phyloP scores from a whole-genome alignment of 2,797 vertebrate species.

The Rhincodon typus region DNA sequence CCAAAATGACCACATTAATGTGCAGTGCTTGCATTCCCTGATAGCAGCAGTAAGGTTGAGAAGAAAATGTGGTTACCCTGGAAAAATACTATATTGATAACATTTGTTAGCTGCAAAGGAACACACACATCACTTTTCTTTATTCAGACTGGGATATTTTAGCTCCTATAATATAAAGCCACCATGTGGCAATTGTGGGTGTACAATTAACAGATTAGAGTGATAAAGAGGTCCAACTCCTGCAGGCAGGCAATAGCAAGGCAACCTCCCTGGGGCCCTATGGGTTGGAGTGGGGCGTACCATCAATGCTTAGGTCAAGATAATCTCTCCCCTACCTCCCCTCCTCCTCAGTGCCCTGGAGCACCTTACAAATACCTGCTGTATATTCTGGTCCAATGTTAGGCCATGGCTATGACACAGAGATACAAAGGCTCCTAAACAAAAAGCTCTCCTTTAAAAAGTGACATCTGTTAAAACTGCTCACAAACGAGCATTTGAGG shows the following conservation, averaged over 20 bases:
- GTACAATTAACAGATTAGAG: constrained; percentile 89
- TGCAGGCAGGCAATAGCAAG: constrained; percentile 58
- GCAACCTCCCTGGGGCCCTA: constrained; percentile 57
- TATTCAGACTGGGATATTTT: constrained; percentile 69
- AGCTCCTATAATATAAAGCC: constrained; percentile 76
- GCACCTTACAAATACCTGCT: constrained; percentile 78
- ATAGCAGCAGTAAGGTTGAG: neutral
- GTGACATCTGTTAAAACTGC: constrained; percentile 79
- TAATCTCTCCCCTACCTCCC: constrained; percentile 57
- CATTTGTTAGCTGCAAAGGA: constrained; percentile 45
- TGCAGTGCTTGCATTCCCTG: constrained; percentile 33
- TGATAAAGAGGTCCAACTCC: constrained; percentile 66
- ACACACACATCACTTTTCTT: constrained; percentile 60
- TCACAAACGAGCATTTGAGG: constrained; percentile 76
- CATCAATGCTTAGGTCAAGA: constrained; percentile 70
- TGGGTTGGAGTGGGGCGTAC: constrained; percentile 52
- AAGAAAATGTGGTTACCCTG: neutral
- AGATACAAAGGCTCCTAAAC: constrained; percentile 72
- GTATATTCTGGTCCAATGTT: constrained; percentile 64
- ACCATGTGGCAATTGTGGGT: constrained; percentile 76
- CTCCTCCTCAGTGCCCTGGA: constrained; percentile 55
- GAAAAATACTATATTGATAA: constrained; percentile 37
- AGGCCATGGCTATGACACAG: constrained; percentile 62
- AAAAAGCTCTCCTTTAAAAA: constrained; percentile 53
- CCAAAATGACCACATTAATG: constrained; percentile 52